Conservation (phyloP, 2,797 vertebrate genomes). For the Limosa lapponica region DNA sequence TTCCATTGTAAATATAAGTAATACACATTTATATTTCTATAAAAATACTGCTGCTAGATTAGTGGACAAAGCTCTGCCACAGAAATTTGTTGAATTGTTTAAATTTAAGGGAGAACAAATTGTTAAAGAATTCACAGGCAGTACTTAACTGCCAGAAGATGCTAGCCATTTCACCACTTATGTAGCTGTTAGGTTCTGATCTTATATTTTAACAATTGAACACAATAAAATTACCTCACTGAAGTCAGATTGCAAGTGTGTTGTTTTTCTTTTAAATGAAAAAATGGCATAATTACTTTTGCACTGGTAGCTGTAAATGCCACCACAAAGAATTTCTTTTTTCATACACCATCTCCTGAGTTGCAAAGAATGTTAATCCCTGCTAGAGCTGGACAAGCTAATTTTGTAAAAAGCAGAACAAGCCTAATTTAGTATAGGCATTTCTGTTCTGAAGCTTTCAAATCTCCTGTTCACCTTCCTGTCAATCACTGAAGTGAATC, state of each 20-base stretch:
- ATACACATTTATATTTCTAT: background rate
- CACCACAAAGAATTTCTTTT: background rate
- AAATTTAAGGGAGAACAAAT: background rate
- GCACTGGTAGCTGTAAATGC: background rate
- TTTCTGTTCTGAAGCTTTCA: conserved; percentile 13
- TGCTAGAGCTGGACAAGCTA: background rate
- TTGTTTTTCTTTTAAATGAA: background rate
- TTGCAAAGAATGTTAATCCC: background rate
- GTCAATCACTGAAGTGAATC: background rate
- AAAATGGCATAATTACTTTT: background rate
- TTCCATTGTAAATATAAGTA: background rate
- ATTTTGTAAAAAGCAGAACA: conserved; percentile 37
- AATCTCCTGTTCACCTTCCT: background rate
- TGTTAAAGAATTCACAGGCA: background rate
- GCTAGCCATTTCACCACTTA: background rate
- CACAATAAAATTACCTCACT: background rate
- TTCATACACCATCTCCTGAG: background rate
- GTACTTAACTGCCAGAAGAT: background rate
- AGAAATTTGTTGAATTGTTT: background rate
- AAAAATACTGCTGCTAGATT: background rate
- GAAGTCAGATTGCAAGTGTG: background rate
- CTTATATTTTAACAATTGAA: background rate
- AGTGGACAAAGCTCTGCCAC: background rate
- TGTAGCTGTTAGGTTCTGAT: background rate
- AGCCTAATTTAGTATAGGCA: background rate